Evolutionary conservation across 1,140 invertebrate species (phyloP), one percentile per base, ranked within the genome.

Genomic region (Hesperophylax magnus): DNA sequence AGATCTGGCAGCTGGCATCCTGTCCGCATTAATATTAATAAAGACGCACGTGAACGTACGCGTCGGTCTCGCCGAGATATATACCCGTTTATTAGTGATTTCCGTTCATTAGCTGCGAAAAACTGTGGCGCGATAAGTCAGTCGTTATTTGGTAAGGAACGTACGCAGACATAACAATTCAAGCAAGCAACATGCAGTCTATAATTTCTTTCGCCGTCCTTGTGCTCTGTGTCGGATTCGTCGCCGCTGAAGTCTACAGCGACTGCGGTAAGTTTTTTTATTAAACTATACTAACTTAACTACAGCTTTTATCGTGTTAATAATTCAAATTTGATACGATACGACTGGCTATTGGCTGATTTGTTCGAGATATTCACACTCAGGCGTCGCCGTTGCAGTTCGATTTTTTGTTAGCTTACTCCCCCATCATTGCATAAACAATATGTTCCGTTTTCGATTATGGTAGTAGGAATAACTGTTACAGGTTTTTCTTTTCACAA

Each of bases 81-180:
- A 76, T 76, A 76, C 39, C 72, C 27, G 72, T 76, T 60, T 34
- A 76, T 76, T 76, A 76, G 72, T 76, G 56, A 60, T 76, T 76
- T 76, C 72, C 72, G 72, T 76, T 76, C 72, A 76, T 76, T 76
- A 76, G 72, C 24, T 31, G 31, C 54, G 56, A 76, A 76, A 58
- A 58, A 34, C 31, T 58, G 53, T 58, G 56, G 54, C 18, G 56
- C 20, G 72, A 34, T 75, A 52, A 72, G 52, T 76, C 72, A 72
- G 65, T 69, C 31, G 24, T 20, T 61, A 61, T 61, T 61, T 61
- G 0, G 60, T 27, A 75, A 34, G 39, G 39, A 47, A 47, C 39
- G 14, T 9, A 47, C 39, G 34, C 72, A 60, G 69, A 54, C 69
- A 22, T 27, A 72, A 72, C 39, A 47, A 39, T 39, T 39, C 15